phyloP scores from a whole-genome alignment of 1,140 invertebrate species.

The Daktulosphaira vitifoliae region DNA sequence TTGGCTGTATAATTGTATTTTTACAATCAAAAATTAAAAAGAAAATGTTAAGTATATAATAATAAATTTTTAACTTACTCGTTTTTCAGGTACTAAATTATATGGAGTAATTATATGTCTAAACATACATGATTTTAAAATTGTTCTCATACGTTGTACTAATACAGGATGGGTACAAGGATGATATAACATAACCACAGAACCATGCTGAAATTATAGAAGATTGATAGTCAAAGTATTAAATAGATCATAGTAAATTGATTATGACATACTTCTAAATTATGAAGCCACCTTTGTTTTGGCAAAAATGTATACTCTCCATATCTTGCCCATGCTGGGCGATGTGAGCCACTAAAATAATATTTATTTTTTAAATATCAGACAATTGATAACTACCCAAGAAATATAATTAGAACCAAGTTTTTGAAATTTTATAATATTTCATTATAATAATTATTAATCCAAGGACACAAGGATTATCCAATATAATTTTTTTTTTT shows the following conservation, averaged over 20 bases:
- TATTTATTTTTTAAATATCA: too few relatives aligned
- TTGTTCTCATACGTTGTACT: slow-evolving; percentile 53
- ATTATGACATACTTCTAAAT: slow-evolving; percentile 57
- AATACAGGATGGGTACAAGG: slow-evolving; percentile 67
- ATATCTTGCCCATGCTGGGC: slow-evolving; percentile 71
- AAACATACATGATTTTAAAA: slow-evolving; percentile 63
- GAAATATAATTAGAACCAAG: slow-evolving; percentile 12
- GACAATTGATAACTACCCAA: too few relatives aligned
- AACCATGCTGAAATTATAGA: slow-evolving; percentile 58
- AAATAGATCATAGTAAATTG: too few relatives aligned
- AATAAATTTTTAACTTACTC: slow-evolving; percentile 47
- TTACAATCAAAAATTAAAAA: neutral
- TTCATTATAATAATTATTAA: too few relatives aligned
- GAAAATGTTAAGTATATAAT: neutral
- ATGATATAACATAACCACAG: slow-evolving; percentile 76
- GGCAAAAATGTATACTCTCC: slow-evolving; percentile 77
- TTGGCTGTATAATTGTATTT: slow-evolving; percentile 51
- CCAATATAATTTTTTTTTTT: too few relatives aligned
- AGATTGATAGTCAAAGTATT: neutral
- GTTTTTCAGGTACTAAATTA: slow-evolving; percentile 50
- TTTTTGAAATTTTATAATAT: neutral
- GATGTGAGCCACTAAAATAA: slow-evolving; percentile 63
- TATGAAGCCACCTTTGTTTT: slow-evolving; percentile 74
- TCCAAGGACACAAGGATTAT: too few relatives aligned
- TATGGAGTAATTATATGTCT: slow-evolving; percentile 74